Evolutionary conservation across 1,140 invertebrate species (phyloP).

Genomic region (Myzus persicae): DNA sequence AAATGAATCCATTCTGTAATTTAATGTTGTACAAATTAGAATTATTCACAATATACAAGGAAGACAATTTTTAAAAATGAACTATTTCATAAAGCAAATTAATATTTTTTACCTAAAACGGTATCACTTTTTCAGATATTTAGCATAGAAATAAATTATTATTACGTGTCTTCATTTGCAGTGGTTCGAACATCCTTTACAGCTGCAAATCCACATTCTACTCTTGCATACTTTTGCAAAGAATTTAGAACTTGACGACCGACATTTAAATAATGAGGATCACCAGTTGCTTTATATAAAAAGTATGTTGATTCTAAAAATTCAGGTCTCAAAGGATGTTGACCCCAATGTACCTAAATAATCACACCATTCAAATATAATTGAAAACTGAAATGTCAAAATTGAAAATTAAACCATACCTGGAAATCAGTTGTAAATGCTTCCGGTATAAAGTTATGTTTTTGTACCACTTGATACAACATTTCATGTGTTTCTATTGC

Average conservation of each 20-base stretch:
- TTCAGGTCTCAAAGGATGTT: conserved; percentile 95
- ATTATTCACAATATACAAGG: not conserved
- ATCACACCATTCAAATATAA: conserved; percentile 29
- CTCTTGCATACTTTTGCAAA: conserved; percentile 87
- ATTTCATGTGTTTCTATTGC: conserved; percentile 97
- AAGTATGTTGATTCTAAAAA: conserved; percentile 99
- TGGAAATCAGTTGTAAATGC: conserved; percentile 95
- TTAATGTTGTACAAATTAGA: not conserved
- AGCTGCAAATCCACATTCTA: conserved; percentile 96
- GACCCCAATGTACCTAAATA: conserved; percentile 92
- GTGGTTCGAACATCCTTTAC: conserved; percentile 94
- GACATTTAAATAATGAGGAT: conserved; percentile 94
- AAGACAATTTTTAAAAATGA: not conserved
- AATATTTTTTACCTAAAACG: conserved; percentile 14
- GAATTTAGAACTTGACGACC: conserved; percentile 90
- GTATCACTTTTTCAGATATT: not conserved
- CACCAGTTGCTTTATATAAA: conserved; percentile 91
- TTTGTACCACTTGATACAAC: conserved; percentile 95
- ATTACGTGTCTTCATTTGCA: conserved; percentile 80
- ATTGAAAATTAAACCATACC: conserved; percentile 65
- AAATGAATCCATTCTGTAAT: conserved; percentile 92
- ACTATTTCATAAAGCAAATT: not conserved
- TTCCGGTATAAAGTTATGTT: conserved; percentile 97
- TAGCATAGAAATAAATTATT: conserved; percentile 45
- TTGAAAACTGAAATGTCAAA: not conserved